phyloP scores from a whole-genome alignment of 92 coral and sea anemone species.

The Actinostola sp. region DNA sequence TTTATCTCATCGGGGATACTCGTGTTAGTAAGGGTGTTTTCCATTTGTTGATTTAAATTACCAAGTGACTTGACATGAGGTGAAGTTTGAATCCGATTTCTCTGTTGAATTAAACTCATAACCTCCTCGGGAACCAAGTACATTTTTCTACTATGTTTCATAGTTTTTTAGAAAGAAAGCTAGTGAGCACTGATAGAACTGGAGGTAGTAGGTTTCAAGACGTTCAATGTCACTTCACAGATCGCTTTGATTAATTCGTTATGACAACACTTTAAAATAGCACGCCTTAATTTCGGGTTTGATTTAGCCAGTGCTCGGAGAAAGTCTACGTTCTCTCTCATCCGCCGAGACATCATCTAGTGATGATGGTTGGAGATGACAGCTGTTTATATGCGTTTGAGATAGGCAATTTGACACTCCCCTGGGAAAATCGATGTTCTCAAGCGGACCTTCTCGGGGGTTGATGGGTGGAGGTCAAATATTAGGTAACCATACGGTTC shows the following conservation, averaged over 20 bases:
- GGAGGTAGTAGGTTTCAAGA: constrained; percentile 38
- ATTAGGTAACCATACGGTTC: constrained; percentile 32
- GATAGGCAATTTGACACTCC: constrained; percentile 8
- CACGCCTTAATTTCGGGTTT: constrained; percentile 27
- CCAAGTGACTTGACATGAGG: constrained; percentile 11
- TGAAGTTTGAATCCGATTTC: constrained; percentile 22
- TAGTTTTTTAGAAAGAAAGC: constrained; percentile 10
- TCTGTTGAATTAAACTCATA: constrained; percentile 17
- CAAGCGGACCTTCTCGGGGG: constrained; percentile 5
- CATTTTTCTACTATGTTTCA: constrained; percentile 27
- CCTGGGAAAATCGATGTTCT: neutral
- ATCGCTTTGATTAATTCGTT: constrained; percentile 20
- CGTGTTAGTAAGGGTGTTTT: neutral
- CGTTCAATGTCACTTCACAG: constrained; percentile 29
- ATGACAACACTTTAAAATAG: constrained; percentile 28
- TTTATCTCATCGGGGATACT: constrained; percentile 1
- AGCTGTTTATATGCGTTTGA: constrained; percentile 14
- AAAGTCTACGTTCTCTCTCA: constrained; percentile 18
- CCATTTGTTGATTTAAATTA: constrained; percentile 17
- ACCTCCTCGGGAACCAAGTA: constrained; percentile 20
- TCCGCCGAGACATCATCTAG: constrained; percentile 39
- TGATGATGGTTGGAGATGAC: no score
- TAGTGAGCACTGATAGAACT: constrained; percentile 1
- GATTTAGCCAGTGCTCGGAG: constrained; percentile 22
- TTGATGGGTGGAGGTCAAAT: constrained; percentile 21